Percentiles rank a stretch among this genome's conserved stretches.
Evolutionary conservation across 2,113 vertebrate species (phyloP).

Genomic region (Trogon surrucura): DNA sequence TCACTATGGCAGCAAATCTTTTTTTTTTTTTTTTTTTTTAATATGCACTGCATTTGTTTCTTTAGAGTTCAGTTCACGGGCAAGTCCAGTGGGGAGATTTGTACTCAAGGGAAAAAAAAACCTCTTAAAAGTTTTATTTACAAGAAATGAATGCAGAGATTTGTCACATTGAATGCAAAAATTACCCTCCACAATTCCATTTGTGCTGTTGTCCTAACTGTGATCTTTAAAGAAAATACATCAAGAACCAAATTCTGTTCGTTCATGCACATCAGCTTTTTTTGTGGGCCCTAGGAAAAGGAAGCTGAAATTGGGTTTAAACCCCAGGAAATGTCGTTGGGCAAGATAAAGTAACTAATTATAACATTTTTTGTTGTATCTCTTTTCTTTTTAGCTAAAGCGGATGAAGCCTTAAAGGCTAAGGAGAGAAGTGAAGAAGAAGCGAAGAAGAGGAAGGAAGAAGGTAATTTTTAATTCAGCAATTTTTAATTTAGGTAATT

Average conservation of each 20-base stretch:
- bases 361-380: background rate
- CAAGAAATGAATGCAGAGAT: background rate
- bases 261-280: accelerated
- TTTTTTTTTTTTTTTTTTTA: no score
- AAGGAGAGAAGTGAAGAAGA: slow-evolving; percentile 92
- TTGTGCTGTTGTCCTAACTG: background rate
- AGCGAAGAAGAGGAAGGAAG: slow-evolving; percentile 86
- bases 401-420: slow-evolving; percentile 91
- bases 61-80: accelerated
- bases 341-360: background rate
- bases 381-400: slow-evolving; percentile 85
- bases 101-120: background rate
- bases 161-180: background rate
- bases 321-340: background rate
- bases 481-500: background rate
- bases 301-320: background rate
- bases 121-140: background rate
- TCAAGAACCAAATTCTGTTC: background rate
- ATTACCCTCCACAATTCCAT: accelerated
- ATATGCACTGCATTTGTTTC: accelerated
- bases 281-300: background rate
- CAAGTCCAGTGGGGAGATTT: accelerated
- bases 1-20: background rate
- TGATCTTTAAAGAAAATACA: background rate
- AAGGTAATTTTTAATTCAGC: slow-evolving; percentile 84